Evolutionary conservation across 1,140 invertebrate species (phyloP).

Genomic region (Drosophila pseudoobscura): DNA sequence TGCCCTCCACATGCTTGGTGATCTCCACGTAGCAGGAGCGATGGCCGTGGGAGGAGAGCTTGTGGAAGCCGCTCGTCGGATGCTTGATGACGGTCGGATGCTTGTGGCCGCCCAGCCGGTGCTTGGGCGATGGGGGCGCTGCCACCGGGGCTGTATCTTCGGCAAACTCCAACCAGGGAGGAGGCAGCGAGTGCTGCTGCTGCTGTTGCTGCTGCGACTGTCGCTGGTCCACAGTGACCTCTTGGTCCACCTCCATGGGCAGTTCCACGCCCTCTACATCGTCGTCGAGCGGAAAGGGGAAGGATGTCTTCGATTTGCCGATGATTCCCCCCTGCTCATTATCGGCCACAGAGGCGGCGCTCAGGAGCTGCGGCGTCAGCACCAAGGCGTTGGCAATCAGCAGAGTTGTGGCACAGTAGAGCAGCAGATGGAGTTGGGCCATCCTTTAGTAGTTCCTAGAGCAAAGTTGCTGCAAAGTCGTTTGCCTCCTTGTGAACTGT

Average conservation of each 20-base stretch:
- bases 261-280: slow-evolving; percentile 63
- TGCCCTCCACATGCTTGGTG: slow-evolving; percentile 66
- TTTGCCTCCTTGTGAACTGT: slow-evolving; percentile 2
- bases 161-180: slow-evolving; percentile 62
- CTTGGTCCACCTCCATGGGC: slow-evolving; percentile 62
- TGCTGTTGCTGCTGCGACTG: neutral
- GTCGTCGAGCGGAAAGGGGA: slow-evolving; percentile 58
- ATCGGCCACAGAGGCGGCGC: slow-evolving; percentile 28
- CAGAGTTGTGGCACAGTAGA: slow-evolving; percentile 65
- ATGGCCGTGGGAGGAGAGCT: slow-evolving; percentile 57
- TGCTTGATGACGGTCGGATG: slow-evolving; percentile 49
- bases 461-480: no score
- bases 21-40: slow-evolving; percentile 70
- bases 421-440: slow-evolving; percentile 67
- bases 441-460: slow-evolving; percentile 49
- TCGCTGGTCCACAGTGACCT: slow-evolving; percentile 23
- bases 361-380: slow-evolving; percentile 44
- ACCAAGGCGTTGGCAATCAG: slow-evolving; percentile 63
- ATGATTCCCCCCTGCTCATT: slow-evolving; percentile 24
- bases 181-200: slow-evolving; percentile 49
- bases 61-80: slow-evolving; percentile 48
- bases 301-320: slow-evolving; percentile 46
- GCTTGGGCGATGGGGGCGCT: slow-evolving; percentile 15
- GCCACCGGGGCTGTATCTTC: slow-evolving; percentile 37
- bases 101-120: slow-evolving; percentile 31